Base-by-base conservation (phyloP, 2,113 vertebrate genomes). In the Phaethornis superciliosus region DNA sequence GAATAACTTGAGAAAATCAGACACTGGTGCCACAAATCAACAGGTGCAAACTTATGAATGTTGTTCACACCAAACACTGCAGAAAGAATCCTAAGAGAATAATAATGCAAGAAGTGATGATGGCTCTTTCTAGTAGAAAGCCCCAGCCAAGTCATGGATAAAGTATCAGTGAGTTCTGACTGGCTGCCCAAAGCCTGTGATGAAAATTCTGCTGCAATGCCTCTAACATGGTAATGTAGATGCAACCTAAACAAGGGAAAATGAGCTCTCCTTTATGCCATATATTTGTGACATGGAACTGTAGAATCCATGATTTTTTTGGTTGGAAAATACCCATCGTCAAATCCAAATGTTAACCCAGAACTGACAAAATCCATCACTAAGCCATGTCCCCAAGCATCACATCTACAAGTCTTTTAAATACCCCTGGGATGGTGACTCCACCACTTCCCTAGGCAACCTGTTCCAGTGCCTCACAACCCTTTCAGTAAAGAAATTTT, bases 1-100 rank as follows among this genome's bases (percentile, higher is more conserved):
- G 78, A 94, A 89, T 88, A 76, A 72, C 81, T 91, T 77, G 85
- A 95, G 75, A 72, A 95, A 94, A 91, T 82, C 89, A 95, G 85
- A 69, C 85, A 89, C 60, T 85, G 44, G 69, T 93, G 78, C 67
- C 75, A 93, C 75, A 91, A 79, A 96, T 91, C 95, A 94, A 94
- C 95, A 96, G 93, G 92, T 96, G 96, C 93, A 93, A 85, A 85
- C n/a, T 89, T 87, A 85, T 9, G 62, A 94, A 91, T 82, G 63
- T 88, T 90, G 62, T 96, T 93, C 2, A 0, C 93, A 96, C 54
- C 65, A 82, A 87, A 47, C 26, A 22, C 56, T 76, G 70, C 0
- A 1, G 84, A 94, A 95, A 91, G 79, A 87, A 92, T 79, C 62
- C 89, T 82, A 71, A 94, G 46, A 91, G 85, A 82, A 91, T 87